Evolutionary conservation across 2,888 invertebrate genomes (phyloP).

Genomic region (Conus canariensis): DNA sequence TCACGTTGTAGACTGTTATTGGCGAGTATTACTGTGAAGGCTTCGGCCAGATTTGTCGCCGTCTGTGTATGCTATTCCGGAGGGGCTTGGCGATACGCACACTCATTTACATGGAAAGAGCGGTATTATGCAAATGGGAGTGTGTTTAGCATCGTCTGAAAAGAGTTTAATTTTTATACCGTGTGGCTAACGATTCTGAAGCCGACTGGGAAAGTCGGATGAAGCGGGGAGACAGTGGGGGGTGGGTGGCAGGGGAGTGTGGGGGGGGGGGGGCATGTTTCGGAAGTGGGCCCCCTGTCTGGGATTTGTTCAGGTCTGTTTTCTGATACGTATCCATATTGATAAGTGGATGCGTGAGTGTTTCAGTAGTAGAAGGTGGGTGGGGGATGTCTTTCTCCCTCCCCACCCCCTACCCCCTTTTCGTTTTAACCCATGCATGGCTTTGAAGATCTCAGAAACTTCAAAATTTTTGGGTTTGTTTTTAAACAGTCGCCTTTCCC

Average conservation of each 20-base stretch:
- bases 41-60: background rate
- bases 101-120: constrained; percentile 10
- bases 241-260: background rate
- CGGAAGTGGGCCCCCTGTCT: too few relatives aligned
- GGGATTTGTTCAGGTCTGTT: too few relatives aligned
- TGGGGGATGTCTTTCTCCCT: too few relatives aligned
- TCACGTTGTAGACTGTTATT: background rate
- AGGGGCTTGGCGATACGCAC: background rate
- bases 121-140: constrained; percentile 6
- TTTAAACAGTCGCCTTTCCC: too few relatives aligned
- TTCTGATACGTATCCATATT: too few relatives aligned
- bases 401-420: too few relatives aligned
- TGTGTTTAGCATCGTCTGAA: background rate
- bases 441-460: too few relatives aligned
- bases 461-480: too few relatives aligned
- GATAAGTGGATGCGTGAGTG: too few relatives aligned
- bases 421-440: too few relatives aligned
- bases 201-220: background rate
- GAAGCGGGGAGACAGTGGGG: background rate
- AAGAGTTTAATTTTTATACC: background rate
- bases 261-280: background rate
- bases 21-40: background rate
- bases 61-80: too few relatives aligned
- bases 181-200: background rate
- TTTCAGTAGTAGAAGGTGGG: too few relatives aligned